Evolutionary conservation across 2,888 invertebrate genomes (phyloP).

Genomic region (Andrena dorsata): DNA sequence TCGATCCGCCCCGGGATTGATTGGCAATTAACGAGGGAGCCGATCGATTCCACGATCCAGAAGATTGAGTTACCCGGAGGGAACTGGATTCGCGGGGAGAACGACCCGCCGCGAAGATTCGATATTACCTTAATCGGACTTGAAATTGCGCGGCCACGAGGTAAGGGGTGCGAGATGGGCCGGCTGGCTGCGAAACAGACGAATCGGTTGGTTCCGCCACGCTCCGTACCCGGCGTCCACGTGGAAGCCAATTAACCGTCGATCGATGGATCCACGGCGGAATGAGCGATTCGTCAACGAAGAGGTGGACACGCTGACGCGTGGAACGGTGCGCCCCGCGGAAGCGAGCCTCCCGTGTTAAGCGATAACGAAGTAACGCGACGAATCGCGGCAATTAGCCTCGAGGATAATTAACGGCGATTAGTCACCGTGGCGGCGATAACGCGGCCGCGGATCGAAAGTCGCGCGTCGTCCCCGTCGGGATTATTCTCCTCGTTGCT

Average conservation of each 20-base stretch:
- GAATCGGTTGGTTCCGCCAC: background rate
- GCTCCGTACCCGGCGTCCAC: background rate
- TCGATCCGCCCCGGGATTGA: slow-evolving; percentile 63
- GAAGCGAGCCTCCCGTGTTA: background rate
- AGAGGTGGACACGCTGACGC: background rate
- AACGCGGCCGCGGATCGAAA: background rate
- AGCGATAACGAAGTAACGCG: slow-evolving; percentile 38
- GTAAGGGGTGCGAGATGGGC: background rate
- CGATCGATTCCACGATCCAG: slow-evolving; percentile 66
- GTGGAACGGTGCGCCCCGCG: slow-evolving; percentile 1
- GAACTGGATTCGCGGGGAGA: slow-evolving; percentile 60
- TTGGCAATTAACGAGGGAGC: slow-evolving; percentile 69
- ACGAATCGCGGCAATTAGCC: slow-evolving; percentile 47
- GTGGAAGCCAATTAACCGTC: background rate
- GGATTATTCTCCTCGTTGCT: slow-evolving; percentile 5
- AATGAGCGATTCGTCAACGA: background rate
- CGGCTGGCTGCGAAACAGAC: background rate
- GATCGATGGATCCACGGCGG: background rate
- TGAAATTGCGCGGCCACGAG: slow-evolving; percentile 39
- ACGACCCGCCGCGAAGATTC: slow-evolving; percentile 49
- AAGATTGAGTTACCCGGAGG: slow-evolving; percentile 68
- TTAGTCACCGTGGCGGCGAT: slow-evolving; percentile 29
- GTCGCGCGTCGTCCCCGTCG: background rate
- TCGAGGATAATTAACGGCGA: slow-evolving; percentile 50
- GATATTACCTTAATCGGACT: slow-evolving; percentile 59